Conservation (phyloP, 2,113 vertebrate genomes). For the Fukomys damarensis region DNA sequence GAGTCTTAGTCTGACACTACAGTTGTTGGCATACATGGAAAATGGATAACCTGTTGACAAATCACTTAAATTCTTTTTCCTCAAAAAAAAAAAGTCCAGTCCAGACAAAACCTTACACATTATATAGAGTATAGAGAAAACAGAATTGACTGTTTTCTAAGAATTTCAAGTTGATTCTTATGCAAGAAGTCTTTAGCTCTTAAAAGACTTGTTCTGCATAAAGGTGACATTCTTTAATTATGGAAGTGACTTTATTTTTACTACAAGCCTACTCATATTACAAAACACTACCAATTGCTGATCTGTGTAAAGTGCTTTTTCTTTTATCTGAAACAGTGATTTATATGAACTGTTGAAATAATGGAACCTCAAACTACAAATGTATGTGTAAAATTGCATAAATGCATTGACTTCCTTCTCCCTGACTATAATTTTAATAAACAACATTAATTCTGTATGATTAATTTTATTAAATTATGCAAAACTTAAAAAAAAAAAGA, state of each 20-base stretch:
- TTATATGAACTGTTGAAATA: conserved; percentile 83
- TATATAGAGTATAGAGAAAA: conserved; percentile 52
- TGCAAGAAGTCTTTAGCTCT: conserved; percentile 62
- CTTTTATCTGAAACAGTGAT: conserved; percentile 77
- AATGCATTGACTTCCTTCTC: conserved; percentile 80
- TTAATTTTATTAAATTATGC: conserved; percentile 75
- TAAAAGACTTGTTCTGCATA: conserved; percentile 66
- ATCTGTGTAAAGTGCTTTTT: conserved; percentile 78
- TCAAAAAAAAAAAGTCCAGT: conserved; percentile 48
- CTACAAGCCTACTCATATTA: conserved; percentile 70
- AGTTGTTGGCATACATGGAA: conserved; percentile 10
- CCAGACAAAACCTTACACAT: conserved; percentile 46
- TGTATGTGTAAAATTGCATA: conserved; percentile 82
- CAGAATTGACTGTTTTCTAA: conserved; percentile 65
- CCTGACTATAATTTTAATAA: conserved; percentile 84
- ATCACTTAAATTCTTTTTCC: conserved; percentile 68
- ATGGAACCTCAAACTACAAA: conserved; percentile 80
- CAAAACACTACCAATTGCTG: conserved; percentile 74
- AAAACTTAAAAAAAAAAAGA: not conserved
- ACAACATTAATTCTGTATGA: conserved; percentile 80
- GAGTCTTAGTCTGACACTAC: conserved; percentile 41
- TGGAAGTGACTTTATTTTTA: conserved; percentile 78
- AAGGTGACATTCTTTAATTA: conserved; percentile 72
- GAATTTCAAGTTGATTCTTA: conserved; percentile 64
- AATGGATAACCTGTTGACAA: conserved; percentile 57